Conservation (phyloP, 2,797 vertebrate species). For the Chelidonichthys spinosus region DNA sequence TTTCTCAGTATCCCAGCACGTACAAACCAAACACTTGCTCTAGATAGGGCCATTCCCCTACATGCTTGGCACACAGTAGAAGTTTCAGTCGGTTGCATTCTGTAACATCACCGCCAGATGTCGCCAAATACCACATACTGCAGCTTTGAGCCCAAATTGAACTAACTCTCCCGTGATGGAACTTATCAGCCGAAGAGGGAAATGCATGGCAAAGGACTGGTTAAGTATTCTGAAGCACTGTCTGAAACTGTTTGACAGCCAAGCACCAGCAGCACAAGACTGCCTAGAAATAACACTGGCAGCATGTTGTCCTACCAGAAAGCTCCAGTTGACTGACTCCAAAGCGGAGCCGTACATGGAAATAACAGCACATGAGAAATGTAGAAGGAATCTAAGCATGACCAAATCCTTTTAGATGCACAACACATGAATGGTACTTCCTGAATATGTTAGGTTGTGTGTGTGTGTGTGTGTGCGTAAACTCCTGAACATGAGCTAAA, state of each 20-base stretch:
- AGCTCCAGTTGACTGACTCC: slow-evolving; percentile 38
- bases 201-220: slow-evolving; percentile 31
- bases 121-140: background rate
- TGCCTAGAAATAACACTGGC: slow-evolving; percentile 51
- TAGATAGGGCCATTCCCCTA: background rate
- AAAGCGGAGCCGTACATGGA: slow-evolving; percentile 35
- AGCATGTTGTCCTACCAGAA: slow-evolving; percentile 45
- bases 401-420: slow-evolving; percentile 60
- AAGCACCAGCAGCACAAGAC: slow-evolving; percentile 45
- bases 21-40: background rate
- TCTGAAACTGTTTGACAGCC: slow-evolving; percentile 45
- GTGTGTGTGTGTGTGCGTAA: slow-evolving; percentile 30
- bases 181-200: slow-evolving; percentile 28
- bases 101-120: background rate
- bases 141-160: slow-evolving; percentile 17
- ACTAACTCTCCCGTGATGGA: slow-evolving; percentile 42
- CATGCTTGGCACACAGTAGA: background rate
- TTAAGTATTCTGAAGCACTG: slow-evolving; percentile 47
- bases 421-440: slow-evolving; percentile 55
- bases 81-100: background rate
- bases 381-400: slow-evolving; percentile 51
- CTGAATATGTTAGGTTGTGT: slow-evolving; percentile 67
- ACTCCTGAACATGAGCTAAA: slow-evolving; percentile 51
- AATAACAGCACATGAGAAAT: slow-evolving; percentile 44
- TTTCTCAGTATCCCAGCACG: background rate